Percentiles rank a stretch among this genome's conserved stretches.
phyloP scores from a whole-genome alignment of 2,888 invertebrate genomes.

The Metallyticus violacea region DNA sequence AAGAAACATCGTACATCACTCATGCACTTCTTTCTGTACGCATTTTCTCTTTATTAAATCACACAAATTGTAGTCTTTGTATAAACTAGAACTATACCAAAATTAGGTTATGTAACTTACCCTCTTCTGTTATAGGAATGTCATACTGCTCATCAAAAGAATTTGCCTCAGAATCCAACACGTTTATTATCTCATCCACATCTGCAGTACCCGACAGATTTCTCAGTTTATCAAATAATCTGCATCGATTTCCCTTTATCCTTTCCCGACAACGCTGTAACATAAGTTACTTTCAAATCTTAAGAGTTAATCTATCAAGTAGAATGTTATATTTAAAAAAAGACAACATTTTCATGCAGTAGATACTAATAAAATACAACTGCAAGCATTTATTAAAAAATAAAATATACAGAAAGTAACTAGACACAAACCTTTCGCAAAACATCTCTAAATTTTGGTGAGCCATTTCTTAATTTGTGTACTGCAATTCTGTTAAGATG shows the following conservation, averaged over 20 bases:
- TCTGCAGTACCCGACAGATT: neutral
- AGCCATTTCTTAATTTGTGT: conserved; percentile 39
- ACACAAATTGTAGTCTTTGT: too few relatives aligned
- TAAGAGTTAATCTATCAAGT: neutral
- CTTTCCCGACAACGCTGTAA: conserved; percentile 25
- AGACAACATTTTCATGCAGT: too few relatives aligned
- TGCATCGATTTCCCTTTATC: conserved; percentile 21
- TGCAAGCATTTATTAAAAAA: too few relatives aligned
- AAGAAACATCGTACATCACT: too few relatives aligned
- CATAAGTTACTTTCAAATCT: neutral
- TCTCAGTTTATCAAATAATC: conserved; percentile 19
- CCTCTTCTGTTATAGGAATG: neutral
- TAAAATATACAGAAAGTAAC: too few relatives aligned
- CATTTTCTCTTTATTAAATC: too few relatives aligned
- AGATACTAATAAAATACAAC: too few relatives aligned
- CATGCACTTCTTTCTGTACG: too few relatives aligned
- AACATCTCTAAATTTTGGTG: conserved; percentile 45
- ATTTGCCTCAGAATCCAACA: neutral
- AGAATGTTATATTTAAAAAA: too few relatives aligned
- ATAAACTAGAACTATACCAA: too few relatives aligned
- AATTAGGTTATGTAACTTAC: neutral
- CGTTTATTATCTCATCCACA: neutral
- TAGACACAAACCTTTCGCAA: conserved; percentile 43
- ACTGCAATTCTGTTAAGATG: conserved; percentile 20
- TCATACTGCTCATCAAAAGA: neutral